These are phyloP conservation scores for Fistularia commersonii DNA, from an alignment of 2,797 vertebrate genomes.

Conservation along the genomic window DNA sequence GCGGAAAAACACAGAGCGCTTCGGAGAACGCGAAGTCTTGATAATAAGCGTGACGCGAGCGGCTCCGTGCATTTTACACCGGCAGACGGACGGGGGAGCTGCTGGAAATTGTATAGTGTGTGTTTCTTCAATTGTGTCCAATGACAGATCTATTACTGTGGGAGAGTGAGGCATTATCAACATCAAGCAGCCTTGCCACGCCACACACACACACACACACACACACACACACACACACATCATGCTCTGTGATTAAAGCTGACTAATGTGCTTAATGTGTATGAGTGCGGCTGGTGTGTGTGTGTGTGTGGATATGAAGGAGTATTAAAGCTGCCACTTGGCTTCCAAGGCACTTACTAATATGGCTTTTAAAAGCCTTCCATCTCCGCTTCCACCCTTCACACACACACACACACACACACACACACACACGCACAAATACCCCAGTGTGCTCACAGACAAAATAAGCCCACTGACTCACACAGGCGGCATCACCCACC, in stretches of 20 bases:
- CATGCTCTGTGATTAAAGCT: conserved; percentile 54
- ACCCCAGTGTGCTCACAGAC: background rate
- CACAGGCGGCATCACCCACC: conserved; percentile 15
- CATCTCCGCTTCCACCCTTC: conserved; percentile 18
- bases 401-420: conserved; percentile 12
- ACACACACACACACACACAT: conserved; percentile 16
- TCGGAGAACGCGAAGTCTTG: conserved; percentile 42
- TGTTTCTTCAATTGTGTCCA: conserved; percentile 45
- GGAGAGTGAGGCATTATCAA: conserved; percentile 54
- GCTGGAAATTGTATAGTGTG: conserved; percentile 20
- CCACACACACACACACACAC: conserved; percentile 11
- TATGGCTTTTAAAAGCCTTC: conserved; percentile 59
- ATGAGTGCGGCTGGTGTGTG: conserved; percentile 19
- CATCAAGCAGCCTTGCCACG: conserved; percentile 53
- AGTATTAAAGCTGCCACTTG: conserved; percentile 56
- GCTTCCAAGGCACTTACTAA: conserved; percentile 61
- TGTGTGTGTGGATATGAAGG: conserved; percentile 23
- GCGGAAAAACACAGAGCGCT: conserved; percentile 28
- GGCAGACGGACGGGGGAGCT: conserved; percentile 14
- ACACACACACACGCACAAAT: conserved; percentile 13
- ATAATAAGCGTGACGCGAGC: conserved; percentile 29
- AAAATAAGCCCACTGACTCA: conserved; percentile 25
- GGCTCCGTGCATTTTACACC: conserved; percentile 3
- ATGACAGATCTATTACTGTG: conserved; percentile 69
- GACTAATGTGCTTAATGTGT: conserved; percentile 40